Percentiles rank a stretch among this genome's conserved stretches.
Evolutionary conservation across 2,113 vertebrate genomes (phyloP).

Genomic region (Australoheros scitulus): DNA sequence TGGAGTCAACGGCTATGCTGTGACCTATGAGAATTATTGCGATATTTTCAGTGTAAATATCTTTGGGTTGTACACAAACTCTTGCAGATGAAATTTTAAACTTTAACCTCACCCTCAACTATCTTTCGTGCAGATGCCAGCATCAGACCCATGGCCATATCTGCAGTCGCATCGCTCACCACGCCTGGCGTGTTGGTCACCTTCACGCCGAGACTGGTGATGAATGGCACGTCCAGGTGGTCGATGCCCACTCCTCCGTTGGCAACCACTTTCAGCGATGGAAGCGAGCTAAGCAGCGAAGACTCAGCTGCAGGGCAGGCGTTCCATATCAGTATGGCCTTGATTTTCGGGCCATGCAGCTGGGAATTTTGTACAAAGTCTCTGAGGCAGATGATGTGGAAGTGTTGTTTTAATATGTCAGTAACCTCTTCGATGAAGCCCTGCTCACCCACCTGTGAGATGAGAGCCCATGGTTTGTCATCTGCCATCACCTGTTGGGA

Average conservation of each 20-base stretch:
- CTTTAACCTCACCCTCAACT: conserved; percentile 45
- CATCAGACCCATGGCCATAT: conserved; percentile 83
- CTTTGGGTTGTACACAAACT: not conserved
- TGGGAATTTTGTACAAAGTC: conserved; percentile 56
- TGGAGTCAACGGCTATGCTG: conserved; percentile 25
- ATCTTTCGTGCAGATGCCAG: conserved; percentile 83
- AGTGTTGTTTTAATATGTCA: conserved; percentile 48
- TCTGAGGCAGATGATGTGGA: conserved; percentile 35
- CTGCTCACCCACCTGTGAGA: conserved; percentile 41
- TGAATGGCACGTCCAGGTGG: conserved; percentile 82
- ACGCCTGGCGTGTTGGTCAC: conserved; percentile 81
- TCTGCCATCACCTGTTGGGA: conserved; percentile 51
- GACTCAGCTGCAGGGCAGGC: not conserved
- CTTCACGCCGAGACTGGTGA: conserved; percentile 79
- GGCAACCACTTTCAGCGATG: conserved; percentile 80
- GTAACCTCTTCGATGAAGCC: conserved; percentile 18
- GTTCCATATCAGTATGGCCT: conserved; percentile 60
- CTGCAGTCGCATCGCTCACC: conserved; percentile 80
- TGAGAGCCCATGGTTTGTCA: conserved; percentile 70
- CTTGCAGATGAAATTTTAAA: not conserved
- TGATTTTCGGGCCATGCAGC: conserved; percentile 55
- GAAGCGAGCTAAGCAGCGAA: conserved; percentile 61
- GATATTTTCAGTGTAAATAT: not conserved
- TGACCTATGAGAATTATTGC: conserved; percentile 44
- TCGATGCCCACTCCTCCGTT: conserved; percentile 82